Evolutionary conservation across 1,140 invertebrate species (phyloP).

Genomic region (Temnothorax longispinosus): DNA sequence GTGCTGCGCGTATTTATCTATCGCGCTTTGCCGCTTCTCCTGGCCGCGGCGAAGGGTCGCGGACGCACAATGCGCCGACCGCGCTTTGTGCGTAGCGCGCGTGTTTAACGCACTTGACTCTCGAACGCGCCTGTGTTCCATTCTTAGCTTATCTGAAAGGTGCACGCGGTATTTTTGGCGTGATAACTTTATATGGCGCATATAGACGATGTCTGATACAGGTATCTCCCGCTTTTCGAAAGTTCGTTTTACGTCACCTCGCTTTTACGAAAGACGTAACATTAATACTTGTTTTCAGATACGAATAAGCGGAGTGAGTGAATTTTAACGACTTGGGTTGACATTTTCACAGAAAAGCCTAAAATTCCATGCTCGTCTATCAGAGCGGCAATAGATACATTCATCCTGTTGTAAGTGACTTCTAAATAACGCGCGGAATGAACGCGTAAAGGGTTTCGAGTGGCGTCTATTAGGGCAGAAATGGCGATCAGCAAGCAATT

Average conservation of each 20-base stretch:
- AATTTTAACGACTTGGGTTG: neutral
- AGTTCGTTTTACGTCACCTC: too few species aligned
- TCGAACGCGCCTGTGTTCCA: neutral
- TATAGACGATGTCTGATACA: neutral
- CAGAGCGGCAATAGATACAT: neutral
- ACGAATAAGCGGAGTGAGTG: neutral
- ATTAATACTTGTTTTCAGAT: too few species aligned
- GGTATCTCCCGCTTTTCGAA: too few species aligned
- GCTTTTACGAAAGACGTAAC: neutral
- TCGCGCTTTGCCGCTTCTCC: constrained; percentile 50
- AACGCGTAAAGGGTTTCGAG: constrained; percentile 61
- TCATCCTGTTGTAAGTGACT: constrained; percentile 43
- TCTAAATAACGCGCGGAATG: constrained; percentile 52
- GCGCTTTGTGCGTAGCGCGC: constrained; percentile 22
- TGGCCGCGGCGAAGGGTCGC: constrained; percentile 35
- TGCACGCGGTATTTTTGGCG: neutral
- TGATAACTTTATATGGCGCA: constrained; percentile 35
- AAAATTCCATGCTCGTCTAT: neutral
- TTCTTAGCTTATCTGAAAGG: constrained; percentile 3
- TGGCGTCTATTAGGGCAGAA: constrained; percentile 62
- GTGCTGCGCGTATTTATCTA: constrained; percentile 64
- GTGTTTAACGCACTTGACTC: constrained; percentile 14
- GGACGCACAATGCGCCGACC: constrained; percentile 48
- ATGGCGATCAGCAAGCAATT: constrained; percentile 66
- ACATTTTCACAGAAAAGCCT: neutral